phyloP scores from a whole-genome alignment of 2,797 vertebrate species.

The Hypotaenidia okinawae region DNA sequence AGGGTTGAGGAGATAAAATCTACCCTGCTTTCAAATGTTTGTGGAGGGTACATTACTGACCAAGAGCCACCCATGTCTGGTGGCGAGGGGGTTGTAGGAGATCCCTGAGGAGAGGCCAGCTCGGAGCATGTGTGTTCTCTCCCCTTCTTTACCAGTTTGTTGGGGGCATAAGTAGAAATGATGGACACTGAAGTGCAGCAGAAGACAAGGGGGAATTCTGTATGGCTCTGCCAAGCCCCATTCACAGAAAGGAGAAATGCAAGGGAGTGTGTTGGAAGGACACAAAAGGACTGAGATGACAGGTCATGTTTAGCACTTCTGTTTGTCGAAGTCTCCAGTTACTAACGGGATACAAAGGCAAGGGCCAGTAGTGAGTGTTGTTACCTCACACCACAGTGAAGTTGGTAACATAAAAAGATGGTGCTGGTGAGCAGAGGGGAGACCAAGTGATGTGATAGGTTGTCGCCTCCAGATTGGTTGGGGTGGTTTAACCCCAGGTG shows the following conservation, averaged over 20 bases:
- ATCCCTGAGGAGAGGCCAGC: not conserved
- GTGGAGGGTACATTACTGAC: not conserved
- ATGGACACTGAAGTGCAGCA: not conserved
- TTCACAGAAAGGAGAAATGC: slow-evolving; percentile 40
- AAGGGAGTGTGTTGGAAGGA: slow-evolving; percentile 38
- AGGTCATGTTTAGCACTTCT: slow-evolving; percentile 33
- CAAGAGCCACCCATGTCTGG: not conserved
- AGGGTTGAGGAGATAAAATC: not conserved
- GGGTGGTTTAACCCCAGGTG: no score
- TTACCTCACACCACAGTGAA: not conserved
- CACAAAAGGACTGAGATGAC: slow-evolving; percentile 49
- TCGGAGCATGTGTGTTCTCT: not conserved
- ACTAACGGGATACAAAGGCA: not conserved
- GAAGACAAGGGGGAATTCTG: slow-evolving; percentile 44
- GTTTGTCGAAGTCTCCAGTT: not conserved
- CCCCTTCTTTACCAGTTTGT: not conserved
- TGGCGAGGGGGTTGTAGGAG: not conserved
- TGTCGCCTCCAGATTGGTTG: not conserved
- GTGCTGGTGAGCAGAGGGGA: not conserved
- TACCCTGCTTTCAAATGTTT: not conserved
- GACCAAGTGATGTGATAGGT: not conserved
- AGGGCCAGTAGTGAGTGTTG: not conserved
- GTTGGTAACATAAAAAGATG: not conserved
- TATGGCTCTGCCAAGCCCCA: slow-evolving; percentile 17
- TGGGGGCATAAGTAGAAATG: not conserved